Conservation (phyloP, 2,113 vertebrate species). For the Camelus dromedarius region DNA sequence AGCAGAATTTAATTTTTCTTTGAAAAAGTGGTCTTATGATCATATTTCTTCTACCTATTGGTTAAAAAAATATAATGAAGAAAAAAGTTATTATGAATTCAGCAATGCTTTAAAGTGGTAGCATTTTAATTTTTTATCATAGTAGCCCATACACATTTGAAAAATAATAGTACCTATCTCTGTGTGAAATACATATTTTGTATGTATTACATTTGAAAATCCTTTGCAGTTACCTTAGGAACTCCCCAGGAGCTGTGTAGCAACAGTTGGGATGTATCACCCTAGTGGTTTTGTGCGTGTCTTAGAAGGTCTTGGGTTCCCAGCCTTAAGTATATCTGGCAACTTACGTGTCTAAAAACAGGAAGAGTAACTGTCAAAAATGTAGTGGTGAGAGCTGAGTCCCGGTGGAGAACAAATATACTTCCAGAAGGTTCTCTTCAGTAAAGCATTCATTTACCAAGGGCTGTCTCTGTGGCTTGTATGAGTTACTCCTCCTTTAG, state of each 20-base stretch:
- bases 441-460: neutral
- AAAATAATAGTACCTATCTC: neutral
- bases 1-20: neutral
- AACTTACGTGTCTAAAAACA: slow-evolving; percentile 21
- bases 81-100: neutral
- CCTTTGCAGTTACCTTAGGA: neutral
- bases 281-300: neutral
- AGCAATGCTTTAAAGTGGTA: neutral
- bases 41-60: neutral
- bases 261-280: neutral
- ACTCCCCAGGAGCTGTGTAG: neutral
- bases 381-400: neutral
- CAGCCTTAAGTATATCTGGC: neutral
- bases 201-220: neutral
- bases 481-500: neutral
- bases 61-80: slow-evolving; percentile 36
- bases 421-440: neutral
- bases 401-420: neutral
- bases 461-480: neutral
- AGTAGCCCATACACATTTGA: neutral
- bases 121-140: neutral
- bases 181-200: neutral
- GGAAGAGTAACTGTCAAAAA: neutral
- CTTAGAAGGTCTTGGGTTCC: neutral
- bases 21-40: neutral